Conservation (phyloP, 2,113 vertebrate species). For the Echinops telfairi region DNA sequence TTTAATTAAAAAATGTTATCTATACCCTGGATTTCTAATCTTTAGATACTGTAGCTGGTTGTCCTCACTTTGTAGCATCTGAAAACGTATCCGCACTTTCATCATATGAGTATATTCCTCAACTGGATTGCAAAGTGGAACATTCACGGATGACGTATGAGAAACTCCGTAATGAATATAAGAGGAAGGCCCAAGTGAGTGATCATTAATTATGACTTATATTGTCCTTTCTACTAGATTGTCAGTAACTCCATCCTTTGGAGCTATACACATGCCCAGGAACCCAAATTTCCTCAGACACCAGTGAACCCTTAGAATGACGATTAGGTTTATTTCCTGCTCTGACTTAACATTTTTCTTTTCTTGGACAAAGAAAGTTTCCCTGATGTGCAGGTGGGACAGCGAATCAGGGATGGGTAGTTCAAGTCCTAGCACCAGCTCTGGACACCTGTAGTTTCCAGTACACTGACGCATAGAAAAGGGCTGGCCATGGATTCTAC, state of each 20-base stretch:
- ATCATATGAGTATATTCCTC: conserved; percentile 70
- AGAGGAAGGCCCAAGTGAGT: conserved; percentile 91
- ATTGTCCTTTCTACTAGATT: background rate
- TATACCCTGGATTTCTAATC: background rate
- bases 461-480: no score
- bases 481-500: no score
- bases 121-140: conserved; percentile 76
- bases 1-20: no score
- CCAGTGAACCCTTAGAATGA: background rate
- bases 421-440: no score
- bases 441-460: no score
- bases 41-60: conserved; percentile 39
- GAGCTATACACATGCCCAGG: background rate
- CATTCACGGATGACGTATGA: conserved; percentile 85
- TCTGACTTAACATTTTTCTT: no score
- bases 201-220: background rate
- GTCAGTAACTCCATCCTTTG: background rate
- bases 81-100: conserved; percentile 78
- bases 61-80: conserved; percentile 75
- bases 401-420: no score
- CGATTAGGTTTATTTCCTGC: no score
- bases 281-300: background rate
- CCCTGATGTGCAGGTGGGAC: background rate
- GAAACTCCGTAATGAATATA: conserved; percentile 90
- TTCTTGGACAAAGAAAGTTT: background rate